These are phyloP conservation scores for Antrozous pallidus DNA, from an alignment of 2,797 vertebrate species.

Conservation along the genomic window DNA sequence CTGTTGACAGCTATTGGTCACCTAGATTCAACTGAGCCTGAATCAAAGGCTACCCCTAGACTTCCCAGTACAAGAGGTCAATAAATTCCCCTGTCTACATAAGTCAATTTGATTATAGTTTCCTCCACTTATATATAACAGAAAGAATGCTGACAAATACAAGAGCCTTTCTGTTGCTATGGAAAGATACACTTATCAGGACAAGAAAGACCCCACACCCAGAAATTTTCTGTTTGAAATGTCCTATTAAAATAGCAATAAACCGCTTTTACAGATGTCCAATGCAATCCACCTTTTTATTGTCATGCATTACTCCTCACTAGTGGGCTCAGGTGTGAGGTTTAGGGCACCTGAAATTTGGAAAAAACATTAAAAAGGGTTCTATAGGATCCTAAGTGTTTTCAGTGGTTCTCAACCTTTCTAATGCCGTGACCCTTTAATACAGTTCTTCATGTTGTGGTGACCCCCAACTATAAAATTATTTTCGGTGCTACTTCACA, in stretches of 20 bases:
- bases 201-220: not conserved
- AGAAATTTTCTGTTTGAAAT: conserved; percentile 38
- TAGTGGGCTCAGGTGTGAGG: not conserved
- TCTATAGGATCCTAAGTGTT: not conserved
- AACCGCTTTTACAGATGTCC: not conserved
- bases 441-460: no score
- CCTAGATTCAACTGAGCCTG: not conserved
- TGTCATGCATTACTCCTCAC: not conserved
- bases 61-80: conserved; percentile 19
- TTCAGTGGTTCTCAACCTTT: no score
- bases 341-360: conserved; percentile 10
- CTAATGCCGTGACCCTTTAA: no score
- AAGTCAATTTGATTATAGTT: not conserved
- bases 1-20: not conserved
- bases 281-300: not conserved
- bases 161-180: not conserved
- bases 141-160: not conserved
- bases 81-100: not conserved
- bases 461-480: no score
- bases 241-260: conserved; percentile 34
- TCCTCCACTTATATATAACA: not conserved
- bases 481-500: no score
- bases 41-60: not conserved
- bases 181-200: not conserved
- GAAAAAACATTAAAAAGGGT: not conserved